Conservation (phyloP, 2,797 vertebrate species). For the Cynodonichthys magdalenae region DNA sequence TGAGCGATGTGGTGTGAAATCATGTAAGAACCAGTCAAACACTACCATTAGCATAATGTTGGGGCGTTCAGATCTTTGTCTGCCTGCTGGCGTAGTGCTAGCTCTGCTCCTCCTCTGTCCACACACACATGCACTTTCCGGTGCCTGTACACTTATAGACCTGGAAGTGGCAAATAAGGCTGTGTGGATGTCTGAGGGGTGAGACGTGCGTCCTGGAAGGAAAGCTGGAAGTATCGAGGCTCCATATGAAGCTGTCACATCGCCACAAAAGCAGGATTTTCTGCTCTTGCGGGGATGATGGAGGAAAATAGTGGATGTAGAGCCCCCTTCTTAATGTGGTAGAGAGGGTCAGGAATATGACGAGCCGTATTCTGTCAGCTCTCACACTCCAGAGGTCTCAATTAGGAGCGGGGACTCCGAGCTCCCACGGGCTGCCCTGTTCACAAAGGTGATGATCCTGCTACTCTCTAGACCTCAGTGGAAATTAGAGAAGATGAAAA, state of each 20-base stretch:
- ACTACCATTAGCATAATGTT: constrained; percentile 68
- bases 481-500: constrained; percentile 33
- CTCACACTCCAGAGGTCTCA: constrained; percentile 66
- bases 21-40: constrained; percentile 68
- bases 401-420: constrained; percentile 58
- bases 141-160: constrained; percentile 31
- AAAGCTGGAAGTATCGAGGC: constrained; percentile 46
- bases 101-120: constrained; percentile 26
- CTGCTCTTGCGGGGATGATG: constrained; percentile 66
- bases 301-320: constrained; percentile 75
- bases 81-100: constrained; percentile 45
- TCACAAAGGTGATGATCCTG: constrained; percentile 56
- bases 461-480: constrained; percentile 18
- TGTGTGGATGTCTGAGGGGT: constrained; percentile 48
- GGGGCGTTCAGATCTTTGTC: constrained; percentile 63
- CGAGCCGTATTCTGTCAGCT: constrained; percentile 64
- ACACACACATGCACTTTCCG: too few relatives aligned
- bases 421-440: constrained; percentile 44
- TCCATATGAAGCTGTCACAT: constrained; percentile 58
- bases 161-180: constrained; percentile 16
- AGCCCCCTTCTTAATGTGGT: constrained; percentile 59
- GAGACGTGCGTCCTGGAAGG: constrained; percentile 42
- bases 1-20: constrained; percentile 69
- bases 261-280: constrained; percentile 54
- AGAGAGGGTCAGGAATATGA: constrained; percentile 63